A percentile compares a stretch with the other conserved stretches of the same genome.
These are phyloP conservation scores for Oreochromis aureus DNA, from an alignment of 2,113 vertebrate genomes.

Conservation along the genomic window DNA sequence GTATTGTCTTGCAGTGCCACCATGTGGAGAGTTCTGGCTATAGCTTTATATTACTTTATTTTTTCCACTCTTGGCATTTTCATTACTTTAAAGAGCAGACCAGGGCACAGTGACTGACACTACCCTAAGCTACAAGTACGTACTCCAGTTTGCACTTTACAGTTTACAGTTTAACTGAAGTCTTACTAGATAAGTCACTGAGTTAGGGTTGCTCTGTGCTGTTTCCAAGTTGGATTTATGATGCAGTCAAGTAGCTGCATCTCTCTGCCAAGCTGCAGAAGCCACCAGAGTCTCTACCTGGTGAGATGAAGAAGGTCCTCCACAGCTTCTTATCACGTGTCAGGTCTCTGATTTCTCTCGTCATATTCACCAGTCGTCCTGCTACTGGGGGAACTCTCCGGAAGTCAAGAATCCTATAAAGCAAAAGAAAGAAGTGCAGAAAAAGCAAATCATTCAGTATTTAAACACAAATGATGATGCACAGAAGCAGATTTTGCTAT, in stretches of 20 bases:
- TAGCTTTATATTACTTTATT: background rate
- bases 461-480: background rate
- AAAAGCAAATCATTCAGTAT: background rate
- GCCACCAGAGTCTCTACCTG: conserved; percentile 39
- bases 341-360: conserved; percentile 90
- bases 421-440: background rate
- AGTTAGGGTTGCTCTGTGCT: background rate
- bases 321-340: conserved; percentile 94
- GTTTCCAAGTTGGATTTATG: background rate
- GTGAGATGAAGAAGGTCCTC: conserved; percentile 93
- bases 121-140: background rate
- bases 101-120: background rate
- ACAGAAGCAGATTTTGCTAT: background rate
- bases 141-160: background rate
- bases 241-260: background rate
- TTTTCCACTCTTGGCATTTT: background rate
- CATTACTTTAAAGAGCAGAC: background rate
- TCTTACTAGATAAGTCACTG: background rate
- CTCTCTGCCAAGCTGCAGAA: background rate
- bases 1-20: conserved; percentile 3
- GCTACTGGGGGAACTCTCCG: conserved; percentile 92
- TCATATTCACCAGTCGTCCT: conserved; percentile 94
- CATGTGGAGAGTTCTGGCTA: conserved; percentile 5
- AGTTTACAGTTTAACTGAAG: background rate
- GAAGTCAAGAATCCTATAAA: conserved; percentile 88